Evolutionary conservation across 2,888 invertebrate genomes (phyloP), one percentile per base, ranked within the genome.

Genomic region (Phorcus lineatus): DNA sequence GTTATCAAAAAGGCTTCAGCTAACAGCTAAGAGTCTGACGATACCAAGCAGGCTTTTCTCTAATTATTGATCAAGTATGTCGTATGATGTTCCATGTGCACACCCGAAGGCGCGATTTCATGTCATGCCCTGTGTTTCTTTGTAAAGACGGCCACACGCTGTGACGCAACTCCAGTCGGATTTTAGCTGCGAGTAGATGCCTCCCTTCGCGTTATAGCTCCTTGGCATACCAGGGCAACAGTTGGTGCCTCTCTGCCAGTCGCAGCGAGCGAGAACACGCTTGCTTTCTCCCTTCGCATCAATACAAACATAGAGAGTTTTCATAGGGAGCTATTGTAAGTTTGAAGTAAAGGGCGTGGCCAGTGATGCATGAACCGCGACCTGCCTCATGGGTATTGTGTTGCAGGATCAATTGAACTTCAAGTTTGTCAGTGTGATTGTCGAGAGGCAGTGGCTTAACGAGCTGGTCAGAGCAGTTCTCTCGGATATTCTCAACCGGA

Each of bases 281-380:
- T 47, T 47, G 47, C 36, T 36, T 47, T 47, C 47, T 47, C 11
- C 47, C 47, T 11, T 47, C 7, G 47, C 47, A 47, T 47, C 47
- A 47, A 47, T 47, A 47, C 47, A 47, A 47, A 47, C 47, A 47
- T 47, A 47, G 47, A 47, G 47, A 47, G 47, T 1, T 47, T 47
- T 47, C 47, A 47, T 47, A 47, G 47, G 47, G 47, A 47, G 47
- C 47, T 47, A 47, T 47, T 28, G 19, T 24, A 57, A 57, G 62
- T 19, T 62, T 62, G 28, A 28, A 62, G 24, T 28, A 62, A 28
- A 28, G 24, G 62, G 62, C 62, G 62, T 62, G 62, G 62, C 62
- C 28, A 62, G 62, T 24, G 62, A 62, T 62, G 62, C 62, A 62
- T 62, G 62, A 62, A 62, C 62, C 62, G 62, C 28, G 28, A 62